Evolutionary conservation across 1,140 invertebrate genomes (phyloP), one percentile per base, ranked within the genome.

Genomic region (Zaprionus tsacasi): DNA sequence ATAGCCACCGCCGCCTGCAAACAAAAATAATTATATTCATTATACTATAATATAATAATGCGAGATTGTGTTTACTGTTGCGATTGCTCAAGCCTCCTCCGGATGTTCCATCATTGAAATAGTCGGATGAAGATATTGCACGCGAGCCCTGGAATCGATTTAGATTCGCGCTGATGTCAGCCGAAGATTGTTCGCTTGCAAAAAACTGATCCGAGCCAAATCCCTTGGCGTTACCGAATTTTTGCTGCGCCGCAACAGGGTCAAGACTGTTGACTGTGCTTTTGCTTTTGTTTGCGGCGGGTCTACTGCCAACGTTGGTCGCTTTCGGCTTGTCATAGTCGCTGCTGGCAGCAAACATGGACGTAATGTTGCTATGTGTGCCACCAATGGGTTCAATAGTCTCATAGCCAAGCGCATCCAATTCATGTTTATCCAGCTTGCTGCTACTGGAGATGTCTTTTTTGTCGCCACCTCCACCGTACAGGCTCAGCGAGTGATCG

Each of bases 191-290:
- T 76, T 94, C 94, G 74, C 97, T 96, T 4, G 95, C 96, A 92
- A 99, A 99, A 93, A 96, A 99, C 93, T 99, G 98, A 91, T 99
- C 98, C 0, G 99, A 99, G 67, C 98, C 99, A 81, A 99, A 99
- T 3, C 98, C 96, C 93, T 99, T 99, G 6, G 99, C 98, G 87
- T 96, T 96, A 25, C 97, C 98, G 93, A 99, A 99, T 93, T 99
- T 99, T 91, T 98, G 97, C 88, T 98, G 97, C 11, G 98, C 98
- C 70, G 96, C 95, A 17, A 86, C 81, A 8, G 85, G 85, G 65
- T 89, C 85, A 38, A 72, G 76, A 33, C 54, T 71, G 59, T 12
- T 60, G 36, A 38, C 38, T 66, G 61, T 59, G 48, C 56, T 79
- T 68, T 85, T 88, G 33, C 57, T 89, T 38, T 76, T 76, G 36